These are phyloP conservation scores for Agapornis canus DNA, from an alignment of 2,797 vertebrate genomes.

Conservation along the genomic window DNA sequence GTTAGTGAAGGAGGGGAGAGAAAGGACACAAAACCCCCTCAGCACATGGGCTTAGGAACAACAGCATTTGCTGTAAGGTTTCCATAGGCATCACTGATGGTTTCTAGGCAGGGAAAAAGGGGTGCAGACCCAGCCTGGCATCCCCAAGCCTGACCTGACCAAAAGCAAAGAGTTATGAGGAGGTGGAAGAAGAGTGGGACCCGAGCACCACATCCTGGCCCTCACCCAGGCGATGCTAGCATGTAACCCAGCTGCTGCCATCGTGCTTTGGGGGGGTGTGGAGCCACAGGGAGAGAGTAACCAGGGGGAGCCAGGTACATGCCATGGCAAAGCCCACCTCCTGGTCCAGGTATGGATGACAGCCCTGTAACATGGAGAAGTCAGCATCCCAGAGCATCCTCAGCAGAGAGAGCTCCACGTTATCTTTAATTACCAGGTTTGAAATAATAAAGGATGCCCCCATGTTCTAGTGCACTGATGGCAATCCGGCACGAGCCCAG, in stretches of 20 bases:
- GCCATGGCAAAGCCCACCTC: not conserved
- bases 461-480: not conserved
- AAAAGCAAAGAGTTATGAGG: accelerated
- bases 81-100: not conserved
- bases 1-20: not conserved
- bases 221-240: accelerated
- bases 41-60: not conserved
- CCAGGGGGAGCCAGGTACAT: accelerated
- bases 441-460: conserved; percentile 11
- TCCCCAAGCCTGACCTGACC: not conserved
- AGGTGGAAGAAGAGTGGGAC: not conserved
- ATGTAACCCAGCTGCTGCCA: accelerated
- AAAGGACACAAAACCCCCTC: not conserved
- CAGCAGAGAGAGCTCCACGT: not conserved
- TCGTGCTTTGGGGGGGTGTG: not conserved
- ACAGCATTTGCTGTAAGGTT: not conserved
- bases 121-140: not conserved
- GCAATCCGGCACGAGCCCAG: not conserved
- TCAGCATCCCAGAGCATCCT: not conserved
- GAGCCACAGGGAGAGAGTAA: not conserved
- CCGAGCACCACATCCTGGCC: accelerated
- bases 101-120: not conserved
- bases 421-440: not conserved
- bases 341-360: accelerated
- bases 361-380: accelerated